Conservation (phyloP, 2,888 invertebrate genomes). For the Pantelozetes paolii region DNA sequence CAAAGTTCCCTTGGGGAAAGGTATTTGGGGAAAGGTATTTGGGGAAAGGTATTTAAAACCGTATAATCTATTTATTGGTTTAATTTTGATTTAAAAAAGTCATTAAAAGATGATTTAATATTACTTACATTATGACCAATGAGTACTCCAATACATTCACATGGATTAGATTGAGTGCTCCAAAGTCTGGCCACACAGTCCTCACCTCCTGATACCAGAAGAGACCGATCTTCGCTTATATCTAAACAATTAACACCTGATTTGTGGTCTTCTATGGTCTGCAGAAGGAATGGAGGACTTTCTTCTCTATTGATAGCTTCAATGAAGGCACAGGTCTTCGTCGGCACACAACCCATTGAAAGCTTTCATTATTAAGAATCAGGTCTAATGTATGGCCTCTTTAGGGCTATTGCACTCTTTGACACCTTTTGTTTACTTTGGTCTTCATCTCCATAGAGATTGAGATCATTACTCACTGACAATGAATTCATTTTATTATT, state of each 20-base stretch:
- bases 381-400: not conserved
- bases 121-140: slow-evolving; percentile 44
- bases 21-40: too few relatives aligned
- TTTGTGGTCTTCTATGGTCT: slow-evolving; percentile 52
- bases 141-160: slow-evolving; percentile 54
- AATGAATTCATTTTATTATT: not conserved
- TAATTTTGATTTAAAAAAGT: too few relatives aligned
- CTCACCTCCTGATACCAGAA: slow-evolving; percentile 57
- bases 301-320: not conserved
- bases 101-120: too few relatives aligned
- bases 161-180: slow-evolving; percentile 54
- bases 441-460: slow-evolving; percentile 24
- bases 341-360: slow-evolving; percentile 31
- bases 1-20: too few relatives aligned
- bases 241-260: slow-evolving; percentile 57
- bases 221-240: slow-evolving; percentile 56
- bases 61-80: too few relatives aligned
- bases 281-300: slow-evolving; percentile 41
- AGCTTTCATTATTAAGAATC: slow-evolving; percentile 5
- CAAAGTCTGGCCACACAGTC: slow-evolving; percentile 56
- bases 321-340: slow-evolving; percentile 18
- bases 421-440: slow-evolving; percentile 7
- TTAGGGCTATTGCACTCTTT: slow-evolving; percentile 8
- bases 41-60: too few relatives aligned
- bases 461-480: slow-evolving; percentile 17